These are phyloP conservation scores for Liopterus haemorrhoidalis DNA, from an alignment of 2,888 invertebrate species.

Conservation along the genomic window DNA sequence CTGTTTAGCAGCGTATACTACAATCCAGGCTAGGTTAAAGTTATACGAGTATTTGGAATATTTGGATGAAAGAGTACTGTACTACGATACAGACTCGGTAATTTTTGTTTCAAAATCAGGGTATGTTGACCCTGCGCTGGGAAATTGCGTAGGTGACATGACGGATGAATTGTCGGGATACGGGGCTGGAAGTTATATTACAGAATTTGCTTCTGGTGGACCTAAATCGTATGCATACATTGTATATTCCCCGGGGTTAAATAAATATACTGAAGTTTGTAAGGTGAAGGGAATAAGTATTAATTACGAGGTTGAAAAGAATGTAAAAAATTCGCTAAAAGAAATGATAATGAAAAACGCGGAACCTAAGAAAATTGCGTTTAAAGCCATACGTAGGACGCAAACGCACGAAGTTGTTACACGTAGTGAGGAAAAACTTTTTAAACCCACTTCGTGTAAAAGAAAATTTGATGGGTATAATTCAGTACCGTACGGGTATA, in stretches of 20 bases:
- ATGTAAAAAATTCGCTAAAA: slow-evolving; percentile 19
- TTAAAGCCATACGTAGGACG: too few species aligned
- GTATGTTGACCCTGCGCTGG: slow-evolving; percentile 30
- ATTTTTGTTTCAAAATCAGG: slow-evolving; percentile 32
- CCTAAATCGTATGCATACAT: slow-evolving; percentile 39
- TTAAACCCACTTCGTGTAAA: too few species aligned
- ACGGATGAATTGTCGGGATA: slow-evolving; percentile 37
- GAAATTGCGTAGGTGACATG: slow-evolving; percentile 38
- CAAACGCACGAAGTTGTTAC: too few species aligned
- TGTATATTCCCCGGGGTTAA: slow-evolving; percentile 22
- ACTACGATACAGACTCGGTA: slow-evolving; percentile 41
- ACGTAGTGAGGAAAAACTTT: too few species aligned
- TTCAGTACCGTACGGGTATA: too few species aligned
- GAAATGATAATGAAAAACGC: too few species aligned
- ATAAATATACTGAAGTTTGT: slow-evolving; percentile 17
- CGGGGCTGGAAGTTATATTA: slow-evolving; percentile 32
- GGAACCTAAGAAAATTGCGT: too few species aligned
- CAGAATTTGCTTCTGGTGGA: slow-evolving; percentile 37
- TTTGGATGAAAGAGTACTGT: slow-evolving; percentile 36
- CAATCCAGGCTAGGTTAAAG: slow-evolving; percentile 17
- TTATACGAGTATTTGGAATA: slow-evolving; percentile 31
- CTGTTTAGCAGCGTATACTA: slow-evolving; percentile 40
- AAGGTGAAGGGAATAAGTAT: slow-evolving; percentile 28
- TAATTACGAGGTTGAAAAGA: slow-evolving; percentile 19
- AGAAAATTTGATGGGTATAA: too few species aligned